Evolutionary conservation across 1,140 invertebrate species (phyloP).

Genomic region (Lamellibrachia luymesi): DNA sequence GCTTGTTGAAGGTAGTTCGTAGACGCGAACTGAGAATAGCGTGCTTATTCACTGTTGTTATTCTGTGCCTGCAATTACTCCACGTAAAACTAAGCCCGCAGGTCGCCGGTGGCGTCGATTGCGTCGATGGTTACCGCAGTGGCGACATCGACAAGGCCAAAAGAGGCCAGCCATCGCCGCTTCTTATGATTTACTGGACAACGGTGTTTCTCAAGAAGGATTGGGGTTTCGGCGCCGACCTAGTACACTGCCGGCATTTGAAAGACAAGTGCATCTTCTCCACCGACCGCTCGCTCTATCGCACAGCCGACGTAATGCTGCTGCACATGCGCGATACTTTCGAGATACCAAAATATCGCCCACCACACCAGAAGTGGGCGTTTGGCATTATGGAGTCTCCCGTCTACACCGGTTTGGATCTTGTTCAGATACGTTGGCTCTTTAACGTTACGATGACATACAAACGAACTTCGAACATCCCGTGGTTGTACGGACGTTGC

Average conservation of each 20-base stretch:
- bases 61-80: not conserved
- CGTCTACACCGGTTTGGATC: not conserved
- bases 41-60: not conserved
- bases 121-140: not conserved
- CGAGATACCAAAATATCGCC: not conserved
- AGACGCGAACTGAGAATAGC: not conserved
- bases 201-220: not conserved
- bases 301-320: not conserved
- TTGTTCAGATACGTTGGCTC: not conserved
- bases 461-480: not conserved
- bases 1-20: not conserved
- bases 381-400: not conserved
- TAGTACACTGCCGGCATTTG: not conserved
- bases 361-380: not conserved
- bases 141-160: not conserved
- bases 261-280: not conserved
- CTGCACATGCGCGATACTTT: not conserved
- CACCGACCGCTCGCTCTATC: not conserved
- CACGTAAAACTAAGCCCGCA: not conserved
- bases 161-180: not conserved
- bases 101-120: not conserved
- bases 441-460: not conserved
- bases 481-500: not conserved
- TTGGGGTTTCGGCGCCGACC: not conserved
- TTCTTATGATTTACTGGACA: not conserved